Evolutionary conservation across 2,113 vertebrate species (phyloP).

Genomic region (Nannospalax galili): DNA sequence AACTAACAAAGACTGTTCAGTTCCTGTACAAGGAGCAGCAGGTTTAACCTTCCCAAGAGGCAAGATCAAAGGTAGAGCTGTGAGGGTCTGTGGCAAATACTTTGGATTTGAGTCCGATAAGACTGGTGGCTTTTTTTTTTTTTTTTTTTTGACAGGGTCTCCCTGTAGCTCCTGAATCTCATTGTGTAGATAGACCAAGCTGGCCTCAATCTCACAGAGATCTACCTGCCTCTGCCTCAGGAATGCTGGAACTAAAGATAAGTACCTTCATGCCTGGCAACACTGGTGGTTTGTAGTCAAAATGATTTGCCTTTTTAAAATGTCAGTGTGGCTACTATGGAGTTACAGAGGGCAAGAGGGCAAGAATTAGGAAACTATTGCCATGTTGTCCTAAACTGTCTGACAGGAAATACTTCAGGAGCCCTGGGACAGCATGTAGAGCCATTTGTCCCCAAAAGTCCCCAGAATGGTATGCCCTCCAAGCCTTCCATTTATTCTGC

Average conservation of each 20-base stretch:
- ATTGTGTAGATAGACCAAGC: too few relatives aligned
- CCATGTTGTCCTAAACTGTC: neutral
- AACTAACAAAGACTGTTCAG: neutral
- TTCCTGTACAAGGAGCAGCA: neutral
- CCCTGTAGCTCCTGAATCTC: too few relatives aligned
- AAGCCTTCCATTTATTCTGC: neutral
- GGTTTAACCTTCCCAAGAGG: neutral
- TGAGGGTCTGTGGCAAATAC: neutral
- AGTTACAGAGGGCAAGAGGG: neutral
- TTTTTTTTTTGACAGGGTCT: too few relatives aligned
- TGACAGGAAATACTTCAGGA: conserved; percentile 6
- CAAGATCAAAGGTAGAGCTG: neutral
- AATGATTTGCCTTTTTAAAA: conserved; percentile 15
- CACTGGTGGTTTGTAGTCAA: neutral
- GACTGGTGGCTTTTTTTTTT: neutral
- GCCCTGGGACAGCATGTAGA: neutral
- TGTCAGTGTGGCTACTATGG: neutral
- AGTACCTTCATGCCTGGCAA: too few relatives aligned
- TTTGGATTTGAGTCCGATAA: conserved; percentile 49
- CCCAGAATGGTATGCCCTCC: neutral
- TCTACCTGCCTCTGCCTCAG: too few relatives aligned
- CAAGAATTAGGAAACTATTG: neutral
- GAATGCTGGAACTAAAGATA: too few relatives aligned
- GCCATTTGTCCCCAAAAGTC: conserved; percentile 23
- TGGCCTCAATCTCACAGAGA: too few relatives aligned